phyloP scores from a whole-genome alignment of 2,888 invertebrate genomes.

The Hirtodrosophila cameraria region DNA sequence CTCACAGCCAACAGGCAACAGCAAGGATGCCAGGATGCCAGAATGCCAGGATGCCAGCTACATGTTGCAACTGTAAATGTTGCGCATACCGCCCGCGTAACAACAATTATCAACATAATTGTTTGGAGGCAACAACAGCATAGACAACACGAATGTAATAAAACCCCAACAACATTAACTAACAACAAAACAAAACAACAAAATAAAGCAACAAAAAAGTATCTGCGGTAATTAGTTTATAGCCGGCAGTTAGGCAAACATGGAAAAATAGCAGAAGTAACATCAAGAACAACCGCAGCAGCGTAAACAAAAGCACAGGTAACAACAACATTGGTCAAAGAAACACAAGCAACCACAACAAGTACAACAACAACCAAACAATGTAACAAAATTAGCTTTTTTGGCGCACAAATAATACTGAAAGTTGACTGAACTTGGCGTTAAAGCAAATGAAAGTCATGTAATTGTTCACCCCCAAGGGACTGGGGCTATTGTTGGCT shows the following conservation, averaged over 20 bases:
- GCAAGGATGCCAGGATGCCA: background rate
- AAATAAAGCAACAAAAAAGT: constrained; percentile 12
- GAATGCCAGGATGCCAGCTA: background rate
- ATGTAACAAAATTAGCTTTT: constrained; percentile 50
- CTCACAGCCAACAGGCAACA: constrained; percentile 9
- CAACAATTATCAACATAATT: constrained; percentile 51
- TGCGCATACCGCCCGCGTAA: constrained; percentile 44
- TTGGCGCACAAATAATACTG: constrained; percentile 26
- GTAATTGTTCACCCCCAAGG: constrained; percentile 7
- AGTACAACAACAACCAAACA: constrained; percentile 13
- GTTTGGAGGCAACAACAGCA: constrained; percentile 26
- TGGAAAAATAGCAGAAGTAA: constrained; percentile 19
- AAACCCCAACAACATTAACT: constrained; percentile 12
- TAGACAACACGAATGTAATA: constrained; percentile 33
- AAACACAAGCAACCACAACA: constrained; percentile 1
- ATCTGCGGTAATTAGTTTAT: constrained; percentile 60
- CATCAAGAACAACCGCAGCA: constrained; percentile 3
- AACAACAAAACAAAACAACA: constrained; percentile 16
- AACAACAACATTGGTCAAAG: constrained; percentile 19
- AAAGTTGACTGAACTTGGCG: constrained; percentile 33
- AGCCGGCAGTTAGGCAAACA: constrained; percentile 54
- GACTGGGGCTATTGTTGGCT: background rate
- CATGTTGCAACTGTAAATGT: constrained; percentile 19
- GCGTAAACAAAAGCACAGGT: no score
- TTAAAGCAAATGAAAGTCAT: constrained; percentile 29